These are phyloP conservation scores for Podarcis muralis DNA, from an alignment of 2,113 vertebrate species.

Conservation along the genomic window DNA sequence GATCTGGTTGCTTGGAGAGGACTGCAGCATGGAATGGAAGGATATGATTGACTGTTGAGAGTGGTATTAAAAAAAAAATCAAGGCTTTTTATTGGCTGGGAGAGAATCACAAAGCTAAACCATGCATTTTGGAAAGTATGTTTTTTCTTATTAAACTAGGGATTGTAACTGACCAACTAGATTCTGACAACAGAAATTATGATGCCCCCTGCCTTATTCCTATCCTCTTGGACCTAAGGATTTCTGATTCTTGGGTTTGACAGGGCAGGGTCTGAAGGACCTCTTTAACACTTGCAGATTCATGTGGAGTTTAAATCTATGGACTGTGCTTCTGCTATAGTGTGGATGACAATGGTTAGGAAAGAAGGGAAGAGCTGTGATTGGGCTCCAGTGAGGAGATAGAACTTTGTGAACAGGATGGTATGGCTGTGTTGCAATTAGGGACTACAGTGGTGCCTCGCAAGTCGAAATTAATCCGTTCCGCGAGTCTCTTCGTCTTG, in stretches of 20 bases:
- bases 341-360: background rate
- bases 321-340: background rate
- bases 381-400: background rate
- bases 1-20: slow-evolving; percentile 4
- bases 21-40: background rate
- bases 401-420: background rate
- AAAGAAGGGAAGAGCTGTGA: background rate
- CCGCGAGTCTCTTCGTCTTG: too few relatives aligned
- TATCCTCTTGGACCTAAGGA: background rate
- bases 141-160: background rate
- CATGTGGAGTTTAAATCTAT: background rate
- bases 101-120: background rate
- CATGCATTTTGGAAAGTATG: background rate
- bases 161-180: background rate
- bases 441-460: too few relatives aligned
- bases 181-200: background rate
- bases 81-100: background rate
- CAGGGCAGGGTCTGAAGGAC: too few relatives aligned
- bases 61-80: background rate
- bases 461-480: too few relatives aligned
- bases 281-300: background rate
- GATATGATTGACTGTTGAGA: background rate
- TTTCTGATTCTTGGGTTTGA: background rate
- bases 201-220: background rate
- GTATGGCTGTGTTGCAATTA: background rate